phyloP scores from a whole-genome alignment of 2,888 invertebrate genomes.

The Lithophane socia region DNA sequence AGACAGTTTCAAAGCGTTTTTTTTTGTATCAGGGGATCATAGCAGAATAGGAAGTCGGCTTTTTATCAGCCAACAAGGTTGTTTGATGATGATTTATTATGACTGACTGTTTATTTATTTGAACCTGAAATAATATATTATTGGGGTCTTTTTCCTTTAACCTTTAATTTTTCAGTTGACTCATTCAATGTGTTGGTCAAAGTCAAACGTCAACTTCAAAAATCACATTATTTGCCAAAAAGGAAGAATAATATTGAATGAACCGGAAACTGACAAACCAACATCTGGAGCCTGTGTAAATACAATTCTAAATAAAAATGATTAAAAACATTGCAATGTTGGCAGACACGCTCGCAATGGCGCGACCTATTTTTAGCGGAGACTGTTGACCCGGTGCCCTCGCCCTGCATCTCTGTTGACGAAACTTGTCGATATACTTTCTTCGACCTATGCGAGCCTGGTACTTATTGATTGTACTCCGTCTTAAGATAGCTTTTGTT shows the following conservation, averaged over 20 bases:
- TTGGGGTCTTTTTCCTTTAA: constrained; percentile 12
- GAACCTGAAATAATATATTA: constrained; percentile 12
- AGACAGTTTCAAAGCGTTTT: neutral
- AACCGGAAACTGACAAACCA: constrained; percentile 14
- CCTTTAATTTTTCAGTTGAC: constrained; percentile 18
- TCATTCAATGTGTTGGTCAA: constrained; percentile 20
- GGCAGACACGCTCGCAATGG: constrained; percentile 66
- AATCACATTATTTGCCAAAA: neutral
- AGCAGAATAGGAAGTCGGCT: constrained; percentile 5
- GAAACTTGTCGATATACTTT: constrained; percentile 67
- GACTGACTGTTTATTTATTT: constrained; percentile 25
- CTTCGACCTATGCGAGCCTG: constrained; percentile 66
- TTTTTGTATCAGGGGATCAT: constrained; percentile 11
- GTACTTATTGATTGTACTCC: constrained; percentile 59
- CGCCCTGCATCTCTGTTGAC: constrained; percentile 72
- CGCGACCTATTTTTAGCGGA: constrained; percentile 76
- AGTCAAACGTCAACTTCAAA: constrained; percentile 14
- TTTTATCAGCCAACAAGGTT: constrained; percentile 17
- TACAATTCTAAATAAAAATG: constrained; percentile 55
- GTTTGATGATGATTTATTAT: constrained; percentile 20
- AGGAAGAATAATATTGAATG: constrained; percentile 7
- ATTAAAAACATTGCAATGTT: constrained; percentile 64
- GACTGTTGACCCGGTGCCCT: constrained; percentile 75
- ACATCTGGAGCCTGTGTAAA: constrained; percentile 37
- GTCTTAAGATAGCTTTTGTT: constrained; percentile 36